phyloP scores from a whole-genome alignment of 2,113 vertebrate species.

The Ceyx margarethae region DNA sequence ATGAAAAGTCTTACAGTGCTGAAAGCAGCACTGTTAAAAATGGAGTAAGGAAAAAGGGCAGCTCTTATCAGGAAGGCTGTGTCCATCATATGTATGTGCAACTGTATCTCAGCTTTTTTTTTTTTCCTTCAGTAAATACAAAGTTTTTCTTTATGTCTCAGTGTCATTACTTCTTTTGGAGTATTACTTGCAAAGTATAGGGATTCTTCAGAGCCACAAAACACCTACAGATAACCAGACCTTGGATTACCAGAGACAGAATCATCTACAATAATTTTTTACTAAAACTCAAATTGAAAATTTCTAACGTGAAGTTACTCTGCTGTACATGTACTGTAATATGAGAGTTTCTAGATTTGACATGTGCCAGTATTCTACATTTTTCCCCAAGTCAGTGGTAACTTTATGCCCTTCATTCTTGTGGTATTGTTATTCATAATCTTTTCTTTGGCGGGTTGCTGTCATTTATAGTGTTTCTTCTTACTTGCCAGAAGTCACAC shows the following conservation, averaged over 20 bases:
- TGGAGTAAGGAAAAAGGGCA: background rate
- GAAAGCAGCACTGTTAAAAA: background rate
- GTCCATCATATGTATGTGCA: background rate
- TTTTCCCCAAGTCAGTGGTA: conserved; percentile 33
- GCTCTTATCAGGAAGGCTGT: background rate
- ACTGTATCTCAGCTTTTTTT: background rate
- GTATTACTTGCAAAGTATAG: background rate
- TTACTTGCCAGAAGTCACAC: conserved; percentile 48
- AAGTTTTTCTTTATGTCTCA: background rate
- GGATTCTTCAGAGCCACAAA: background rate
- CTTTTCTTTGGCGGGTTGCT: conserved; percentile 45
- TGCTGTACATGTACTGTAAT: background rate
- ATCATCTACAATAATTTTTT: background rate
- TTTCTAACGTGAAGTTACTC: background rate
- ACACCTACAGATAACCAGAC: background rate
- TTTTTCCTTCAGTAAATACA: background rate
- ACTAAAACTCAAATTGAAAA: background rate
- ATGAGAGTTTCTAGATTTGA: background rate
- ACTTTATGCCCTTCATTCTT: conserved; percentile 43
- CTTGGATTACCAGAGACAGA: background rate
- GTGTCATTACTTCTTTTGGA: background rate
- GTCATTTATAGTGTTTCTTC: conserved; percentile 34
- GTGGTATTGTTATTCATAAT: conserved; percentile 57
- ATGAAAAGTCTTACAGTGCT: background rate
- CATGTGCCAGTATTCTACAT: background rate